phyloP scores from a whole-genome alignment of 2,888 invertebrate species.

The Meta bourneti region DNA sequence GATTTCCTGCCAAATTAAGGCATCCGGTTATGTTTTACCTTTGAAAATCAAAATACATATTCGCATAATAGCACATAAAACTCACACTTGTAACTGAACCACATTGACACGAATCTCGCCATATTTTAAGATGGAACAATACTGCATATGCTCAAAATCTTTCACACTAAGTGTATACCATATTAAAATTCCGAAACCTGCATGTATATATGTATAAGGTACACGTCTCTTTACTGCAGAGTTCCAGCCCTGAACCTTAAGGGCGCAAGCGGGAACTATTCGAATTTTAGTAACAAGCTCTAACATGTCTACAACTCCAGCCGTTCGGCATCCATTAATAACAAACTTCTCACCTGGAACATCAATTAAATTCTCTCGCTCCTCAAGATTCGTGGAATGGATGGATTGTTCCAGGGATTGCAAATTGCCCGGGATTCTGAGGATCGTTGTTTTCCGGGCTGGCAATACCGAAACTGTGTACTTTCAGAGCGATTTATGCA shows the following conservation, averaged over 20 bases:
- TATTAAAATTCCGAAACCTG: not conserved
- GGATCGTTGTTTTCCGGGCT: not conserved
- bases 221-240: not conserved
- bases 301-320: not conserved
- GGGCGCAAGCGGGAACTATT: not conserved
- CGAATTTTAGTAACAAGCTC: not conserved
- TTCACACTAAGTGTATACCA: too few species aligned
- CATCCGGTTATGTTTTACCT: too few species aligned
- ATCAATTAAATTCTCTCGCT: slow-evolving; percentile 1
- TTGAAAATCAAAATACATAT: too few species aligned
- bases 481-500: not conserved
- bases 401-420: not conserved
- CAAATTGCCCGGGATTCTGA: not conserved
- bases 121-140: too few species aligned
- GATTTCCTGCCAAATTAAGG: too few species aligned
- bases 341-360: slow-evolving; percentile 1
- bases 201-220: not conserved
- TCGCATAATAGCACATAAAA: too few species aligned
- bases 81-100: too few species aligned
- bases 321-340: not conserved
- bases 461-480: not conserved
- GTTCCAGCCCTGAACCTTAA: not conserved
- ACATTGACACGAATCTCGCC: too few species aligned
- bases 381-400: not conserved
- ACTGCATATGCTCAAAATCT: too few species aligned